Percentiles rank a stretch among this genome's conserved stretches.
These are phyloP conservation scores for Etia nguti DNA, from an alignment of 2,113 vertebrate genomes.

Conservation along the genomic window DNA sequence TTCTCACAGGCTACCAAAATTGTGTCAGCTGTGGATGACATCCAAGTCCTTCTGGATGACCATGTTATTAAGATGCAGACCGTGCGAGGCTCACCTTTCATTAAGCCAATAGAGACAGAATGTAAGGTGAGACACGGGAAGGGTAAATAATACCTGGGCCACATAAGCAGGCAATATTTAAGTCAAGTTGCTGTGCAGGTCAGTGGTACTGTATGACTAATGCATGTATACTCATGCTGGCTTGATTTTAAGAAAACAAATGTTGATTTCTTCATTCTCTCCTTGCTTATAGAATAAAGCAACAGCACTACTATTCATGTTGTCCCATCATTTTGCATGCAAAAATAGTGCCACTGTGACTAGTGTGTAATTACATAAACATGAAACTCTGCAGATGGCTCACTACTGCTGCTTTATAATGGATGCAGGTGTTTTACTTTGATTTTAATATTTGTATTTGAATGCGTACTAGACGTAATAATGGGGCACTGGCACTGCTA, in stretches of 20 bases:
- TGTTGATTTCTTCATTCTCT: neutral
- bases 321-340: neutral
- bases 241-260: no score
- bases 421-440: neutral
- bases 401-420: neutral
- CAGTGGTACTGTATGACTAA: no score
- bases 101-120: constrained; percentile 86
- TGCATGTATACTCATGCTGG: no score
- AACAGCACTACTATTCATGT: neutral
- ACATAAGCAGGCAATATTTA: neutral
- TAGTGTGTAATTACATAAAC: neutral
- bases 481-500: neutral
- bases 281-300: neutral
- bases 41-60: constrained; percentile 87
- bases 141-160: neutral
- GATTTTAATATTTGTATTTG: neutral
- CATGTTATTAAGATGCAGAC: constrained; percentile 90
- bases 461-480: neutral
- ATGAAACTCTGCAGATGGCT: neutral
- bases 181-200: neutral
- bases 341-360: neutral
- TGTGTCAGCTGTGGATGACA: constrained; percentile 84
- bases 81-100: constrained; percentile 85
- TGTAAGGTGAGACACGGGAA: constrained; percentile 75
- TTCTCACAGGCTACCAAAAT: constrained; percentile 76